These are phyloP conservation scores for Pavo muticus DNA, from an alignment of 2,113 vertebrate species.

Conservation along the genomic window DNA sequence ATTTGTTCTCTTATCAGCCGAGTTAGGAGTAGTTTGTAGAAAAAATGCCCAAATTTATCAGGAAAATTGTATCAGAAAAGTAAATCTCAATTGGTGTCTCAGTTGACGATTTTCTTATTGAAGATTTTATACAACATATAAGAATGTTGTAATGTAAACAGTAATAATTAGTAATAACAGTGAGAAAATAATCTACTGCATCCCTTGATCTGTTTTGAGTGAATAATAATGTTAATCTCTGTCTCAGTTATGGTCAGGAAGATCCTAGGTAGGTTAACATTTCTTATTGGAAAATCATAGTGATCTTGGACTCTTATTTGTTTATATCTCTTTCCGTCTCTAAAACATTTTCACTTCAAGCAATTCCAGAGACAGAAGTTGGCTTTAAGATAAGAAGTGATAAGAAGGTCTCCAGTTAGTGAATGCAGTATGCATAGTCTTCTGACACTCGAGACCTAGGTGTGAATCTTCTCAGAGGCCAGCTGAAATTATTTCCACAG, in stretches of 20 bases:
- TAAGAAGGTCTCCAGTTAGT: constrained; percentile 49
- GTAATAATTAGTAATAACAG: neutral
- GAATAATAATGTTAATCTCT: constrained; percentile 9
- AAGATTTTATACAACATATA: neutral
- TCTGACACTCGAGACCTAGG: constrained; percentile 56
- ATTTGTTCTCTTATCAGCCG: neutral
- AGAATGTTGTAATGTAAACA: neutral
- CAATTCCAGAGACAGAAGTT: constrained; percentile 46
- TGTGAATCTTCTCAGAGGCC: constrained; percentile 70
- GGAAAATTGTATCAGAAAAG: neutral
- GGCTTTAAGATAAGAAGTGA: constrained; percentile 55
- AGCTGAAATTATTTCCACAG: constrained; percentile 65
- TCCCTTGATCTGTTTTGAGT: neutral
- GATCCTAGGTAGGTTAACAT: neutral
- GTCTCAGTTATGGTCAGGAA: neutral
- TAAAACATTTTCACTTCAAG: constrained; percentile 46
- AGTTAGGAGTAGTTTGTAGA: neutral
- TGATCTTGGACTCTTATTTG: constrained; percentile 32
- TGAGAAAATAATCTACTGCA: neutral
- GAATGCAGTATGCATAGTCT: constrained; percentile 37
- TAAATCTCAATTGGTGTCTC: neutral
- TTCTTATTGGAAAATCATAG: constrained; percentile 27
- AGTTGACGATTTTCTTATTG: neutral
- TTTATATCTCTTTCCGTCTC: constrained; percentile 41
- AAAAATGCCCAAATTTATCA: neutral